Percentiles rank a stretch among this genome's conserved stretches.
Conservation (phyloP, 2,113 vertebrate species). For the Phalacrocorax aristotelis region DNA sequence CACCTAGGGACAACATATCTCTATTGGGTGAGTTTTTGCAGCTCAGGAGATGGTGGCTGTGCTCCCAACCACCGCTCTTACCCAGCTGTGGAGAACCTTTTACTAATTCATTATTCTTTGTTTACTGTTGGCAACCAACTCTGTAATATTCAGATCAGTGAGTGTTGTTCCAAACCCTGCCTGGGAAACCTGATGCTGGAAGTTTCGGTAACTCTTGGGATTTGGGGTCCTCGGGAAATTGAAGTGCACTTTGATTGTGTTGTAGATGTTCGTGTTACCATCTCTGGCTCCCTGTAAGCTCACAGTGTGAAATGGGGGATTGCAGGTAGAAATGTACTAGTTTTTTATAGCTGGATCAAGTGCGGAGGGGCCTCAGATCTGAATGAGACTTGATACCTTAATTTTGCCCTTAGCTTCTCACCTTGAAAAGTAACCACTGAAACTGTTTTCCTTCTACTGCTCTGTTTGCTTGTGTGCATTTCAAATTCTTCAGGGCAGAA, state of each 20-base stretch:
- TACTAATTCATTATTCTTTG: not conserved
- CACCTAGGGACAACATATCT: not conserved
- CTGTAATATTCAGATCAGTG: not conserved
- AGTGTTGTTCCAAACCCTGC: not conserved
- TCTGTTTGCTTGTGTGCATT: not conserved
- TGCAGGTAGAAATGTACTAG: not conserved
- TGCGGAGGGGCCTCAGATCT: not conserved
- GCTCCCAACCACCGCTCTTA: not conserved
- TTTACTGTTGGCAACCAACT: not conserved
- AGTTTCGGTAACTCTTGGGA: not conserved
- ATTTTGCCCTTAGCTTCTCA: not conserved
- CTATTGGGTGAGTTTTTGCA: not conserved
- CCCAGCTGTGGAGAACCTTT: not conserved
- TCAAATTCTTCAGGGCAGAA: not conserved
- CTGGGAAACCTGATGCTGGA: not conserved
- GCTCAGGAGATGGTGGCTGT: not conserved
- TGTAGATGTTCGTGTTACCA: not conserved
- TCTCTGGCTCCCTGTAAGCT: not conserved
- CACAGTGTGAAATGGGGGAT: not conserved
- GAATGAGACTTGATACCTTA: not conserved
- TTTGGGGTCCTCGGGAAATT: not conserved
- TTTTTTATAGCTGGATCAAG: not conserved
- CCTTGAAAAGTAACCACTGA: not conserved
- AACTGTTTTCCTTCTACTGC: not conserved
- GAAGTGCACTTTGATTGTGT: not conserved